Percentiles rank a stretch among this genome's conserved stretches.
phyloP scores from a whole-genome alignment of 2,888 invertebrate genomes.

The Beris chalybata region DNA sequence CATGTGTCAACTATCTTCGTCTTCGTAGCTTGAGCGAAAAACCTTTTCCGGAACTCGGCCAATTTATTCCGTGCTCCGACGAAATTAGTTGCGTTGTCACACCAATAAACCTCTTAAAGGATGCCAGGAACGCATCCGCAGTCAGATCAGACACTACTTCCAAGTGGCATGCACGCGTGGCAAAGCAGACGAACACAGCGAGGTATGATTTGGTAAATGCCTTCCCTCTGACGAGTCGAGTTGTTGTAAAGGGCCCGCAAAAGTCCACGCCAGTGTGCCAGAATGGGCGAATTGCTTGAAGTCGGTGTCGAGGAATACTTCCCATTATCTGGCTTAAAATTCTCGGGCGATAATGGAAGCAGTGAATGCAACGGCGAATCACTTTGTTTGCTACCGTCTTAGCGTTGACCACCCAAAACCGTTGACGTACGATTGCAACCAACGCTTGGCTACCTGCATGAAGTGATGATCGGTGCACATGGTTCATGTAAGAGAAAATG shows the following conservation, averaged over 20 bases:
- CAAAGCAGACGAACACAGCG: conserved; percentile 34
- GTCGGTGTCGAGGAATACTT: conserved; percentile 27
- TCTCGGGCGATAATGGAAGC: conserved; percentile 31
- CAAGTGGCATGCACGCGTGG: conserved; percentile 37
- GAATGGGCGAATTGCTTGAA: conserved; percentile 33
- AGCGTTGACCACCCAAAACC: conserved; percentile 28
- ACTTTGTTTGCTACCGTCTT: conserved; percentile 2
- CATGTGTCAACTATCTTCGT: neutral
- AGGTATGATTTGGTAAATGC: neutral
- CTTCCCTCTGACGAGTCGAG: conserved; percentile 9
- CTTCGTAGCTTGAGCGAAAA: neutral
- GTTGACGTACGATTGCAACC: conserved; percentile 29
- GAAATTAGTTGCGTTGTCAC: conserved; percentile 39
- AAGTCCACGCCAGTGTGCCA: conserved; percentile 34
- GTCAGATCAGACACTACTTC: conserved; percentile 36
- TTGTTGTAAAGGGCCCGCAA: conserved; percentile 35
- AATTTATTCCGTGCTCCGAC: conserved; percentile 31
- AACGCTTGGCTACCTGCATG: conserved; percentile 44
- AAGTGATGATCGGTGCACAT: conserved; percentile 39
- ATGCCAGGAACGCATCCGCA: conserved; percentile 34
- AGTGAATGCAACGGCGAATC: conserved; percentile 1
- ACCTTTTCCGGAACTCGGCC: neutral
- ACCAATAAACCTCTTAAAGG: conserved; percentile 35
- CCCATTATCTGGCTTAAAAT: conserved; percentile 35
- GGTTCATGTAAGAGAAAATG: conserved; percentile 20